phyloP scores from a whole-genome alignment of 2,797 vertebrate species.

The Danio albolineatus region DNA sequence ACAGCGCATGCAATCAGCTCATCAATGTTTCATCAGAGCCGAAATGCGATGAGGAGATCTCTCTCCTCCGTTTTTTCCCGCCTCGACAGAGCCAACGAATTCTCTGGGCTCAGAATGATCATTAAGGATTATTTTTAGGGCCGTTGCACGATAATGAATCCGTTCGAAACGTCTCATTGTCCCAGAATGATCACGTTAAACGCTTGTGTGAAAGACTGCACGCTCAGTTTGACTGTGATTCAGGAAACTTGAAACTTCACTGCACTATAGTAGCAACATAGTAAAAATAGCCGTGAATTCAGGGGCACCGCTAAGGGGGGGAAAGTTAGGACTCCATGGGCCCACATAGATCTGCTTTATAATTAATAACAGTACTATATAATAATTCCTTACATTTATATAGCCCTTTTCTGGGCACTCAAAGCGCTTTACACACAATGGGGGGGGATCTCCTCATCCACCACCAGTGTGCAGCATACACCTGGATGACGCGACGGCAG shows the following conservation, averaged over 20 bases:
- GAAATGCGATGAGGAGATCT: constrained; percentile 55
- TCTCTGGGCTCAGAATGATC: neutral
- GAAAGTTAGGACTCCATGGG: too few relatives aligned
- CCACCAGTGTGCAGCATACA: too few relatives aligned
- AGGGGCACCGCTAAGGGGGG: too few relatives aligned
- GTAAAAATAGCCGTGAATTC: too few relatives aligned
- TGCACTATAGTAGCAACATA: neutral
- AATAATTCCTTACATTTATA: too few relatives aligned
- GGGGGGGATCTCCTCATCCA: too few relatives aligned
- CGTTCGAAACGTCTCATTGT: neutral
- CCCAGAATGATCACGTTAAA: constrained; percentile 28
- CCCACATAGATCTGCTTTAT: too few relatives aligned
- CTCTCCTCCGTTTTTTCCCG: constrained; percentile 17
- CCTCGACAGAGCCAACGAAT: constrained; percentile 3
- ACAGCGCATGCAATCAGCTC: constrained; percentile 54
- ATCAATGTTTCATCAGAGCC: constrained; percentile 64
- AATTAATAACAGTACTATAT: too few relatives aligned
- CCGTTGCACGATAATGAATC: constrained; percentile 20
- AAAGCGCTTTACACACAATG: too few relatives aligned
- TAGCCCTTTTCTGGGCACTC: too few relatives aligned
- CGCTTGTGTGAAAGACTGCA: neutral
- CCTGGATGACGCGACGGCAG: too few relatives aligned
- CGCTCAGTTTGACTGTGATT: neutral
- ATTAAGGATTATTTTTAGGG: constrained; percentile 43
- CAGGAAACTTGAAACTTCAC: neutral